Conservation (phyloP, 2,797 vertebrate genomes). For the Ctenopoma multispine region DNA sequence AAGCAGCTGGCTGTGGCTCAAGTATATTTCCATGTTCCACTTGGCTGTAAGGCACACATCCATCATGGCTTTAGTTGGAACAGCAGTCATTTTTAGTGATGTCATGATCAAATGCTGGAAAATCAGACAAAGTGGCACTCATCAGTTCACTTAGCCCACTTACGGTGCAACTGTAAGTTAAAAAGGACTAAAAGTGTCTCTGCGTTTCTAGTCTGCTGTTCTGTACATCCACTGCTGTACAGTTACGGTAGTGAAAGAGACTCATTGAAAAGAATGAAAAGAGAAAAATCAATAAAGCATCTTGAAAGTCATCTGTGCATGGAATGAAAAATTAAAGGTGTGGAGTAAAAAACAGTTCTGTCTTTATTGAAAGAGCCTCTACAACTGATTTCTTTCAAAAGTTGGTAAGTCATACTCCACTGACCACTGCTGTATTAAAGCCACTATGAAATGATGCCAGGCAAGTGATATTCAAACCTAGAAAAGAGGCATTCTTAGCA, state of each 20-base stretch:
- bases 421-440: conserved; percentile 10
- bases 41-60: conserved; percentile 13
- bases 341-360: conserved; percentile 6
- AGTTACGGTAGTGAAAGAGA: not conserved
- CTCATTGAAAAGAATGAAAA: conserved; percentile 21
- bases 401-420: not conserved
- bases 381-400: conserved; percentile 9
- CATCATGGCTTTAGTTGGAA: conserved; percentile 11
- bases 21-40: conserved; percentile 13
- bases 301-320: conserved; percentile 35
- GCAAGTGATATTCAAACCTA: not conserved
- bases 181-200: conserved; percentile 1
- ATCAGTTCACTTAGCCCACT: conserved; percentile 12
- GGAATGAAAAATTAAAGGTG: conserved; percentile 33
- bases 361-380: conserved; percentile 29
- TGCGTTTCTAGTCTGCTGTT: not conserved
- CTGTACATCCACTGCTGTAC: not conserved
- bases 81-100: not conserved
- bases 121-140: conserved; percentile 9
- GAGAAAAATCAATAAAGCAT: conserved; percentile 42
- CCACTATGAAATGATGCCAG: not conserved
- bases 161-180: not conserved
- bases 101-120: conserved; percentile 24
- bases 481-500: not conserved
- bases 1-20: conserved; percentile 7